Base-by-base conservation (phyloP, 2,113 vertebrate species). In the Scomber japonicus region DNA sequence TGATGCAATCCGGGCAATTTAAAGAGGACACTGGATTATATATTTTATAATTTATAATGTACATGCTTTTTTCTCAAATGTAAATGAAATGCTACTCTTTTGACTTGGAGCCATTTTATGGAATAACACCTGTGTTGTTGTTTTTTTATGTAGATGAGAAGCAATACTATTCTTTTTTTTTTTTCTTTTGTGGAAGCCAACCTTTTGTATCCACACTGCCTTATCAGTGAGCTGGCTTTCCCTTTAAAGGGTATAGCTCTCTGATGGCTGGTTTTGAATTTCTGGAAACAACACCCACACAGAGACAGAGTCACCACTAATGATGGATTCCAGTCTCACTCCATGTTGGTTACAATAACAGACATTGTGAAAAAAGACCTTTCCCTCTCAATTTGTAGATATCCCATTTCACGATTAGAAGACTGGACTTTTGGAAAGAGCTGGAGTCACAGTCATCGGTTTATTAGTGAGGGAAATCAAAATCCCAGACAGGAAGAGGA, bases 11-110 rank as follows among this genome's bases (percentile, higher is more conserved):
- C 4, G 78, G 82, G 80, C 81, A 27, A 46, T 78, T 86, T 84
- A 80, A 89, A 81, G 71, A 35, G 21, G 73, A 94, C 93, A 94
- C 93, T 94, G 93, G 93, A 94, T 84, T 83, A 78, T 85, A 73
- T 91, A 50, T 90, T 87, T 85, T 92, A 73, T 92, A 87, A 90
- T 88, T 92, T 92, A 87, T 90, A 80, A 75, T 83, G 57, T 84
- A 81, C 15, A 65, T 75, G 68, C 79, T 85, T 77, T 75, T 70
- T 87, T 76, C 53, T 45, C 62, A 77, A 83, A 88, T 79, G 49
- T 85, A 60, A 63, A 81, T 78, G 53, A 59, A 55, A 75, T 76
- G 83, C 85, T 86, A 80, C 65, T 82, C 61, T 79, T 69, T 76
- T 74, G 57, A 68, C 30, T 73, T 13, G 40, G 57, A 77, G 62